phyloP scores from a whole-genome alignment of 1,140 invertebrate species.

The Drosophila athabasca region DNA sequence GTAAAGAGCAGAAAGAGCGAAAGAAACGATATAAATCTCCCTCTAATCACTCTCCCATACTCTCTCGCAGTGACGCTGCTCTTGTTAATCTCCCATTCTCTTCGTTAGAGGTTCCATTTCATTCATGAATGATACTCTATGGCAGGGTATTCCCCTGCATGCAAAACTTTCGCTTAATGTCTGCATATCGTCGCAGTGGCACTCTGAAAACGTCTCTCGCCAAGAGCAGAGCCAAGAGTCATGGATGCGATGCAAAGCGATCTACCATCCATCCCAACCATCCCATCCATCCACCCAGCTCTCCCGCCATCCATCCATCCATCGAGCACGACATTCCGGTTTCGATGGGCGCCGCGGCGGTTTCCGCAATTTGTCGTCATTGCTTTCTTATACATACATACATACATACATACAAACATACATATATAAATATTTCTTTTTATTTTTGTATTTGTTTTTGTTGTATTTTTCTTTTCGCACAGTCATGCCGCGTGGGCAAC shows the following conservation, averaged over 20 bases:
- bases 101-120: too few relatives aligned
- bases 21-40: too few relatives aligned
- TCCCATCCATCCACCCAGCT: too few relatives aligned
- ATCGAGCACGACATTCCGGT: constrained; percentile 24
- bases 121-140: constrained; percentile 3
- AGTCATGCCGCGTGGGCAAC: constrained; percentile 63
- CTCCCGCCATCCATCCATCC: too few relatives aligned
- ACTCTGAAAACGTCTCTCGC: too few relatives aligned
- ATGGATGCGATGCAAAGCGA: background rate
- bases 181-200: constrained; percentile 18
- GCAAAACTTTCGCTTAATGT: constrained; percentile 41
- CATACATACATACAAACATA: too few relatives aligned
- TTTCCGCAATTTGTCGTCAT: constrained; percentile 33
- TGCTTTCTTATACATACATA: constrained; percentile 7
- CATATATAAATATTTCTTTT: background rate
- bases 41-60: too few relatives aligned
- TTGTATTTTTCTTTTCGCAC: constrained; percentile 39
- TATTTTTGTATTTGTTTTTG: constrained; percentile 3
- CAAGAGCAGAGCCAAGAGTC: too few relatives aligned
- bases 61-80: too few relatives aligned
- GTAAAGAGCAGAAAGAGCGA: too few relatives aligned
- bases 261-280: background rate
- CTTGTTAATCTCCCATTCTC: too few relatives aligned
- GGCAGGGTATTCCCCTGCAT: background rate
- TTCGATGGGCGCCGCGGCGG: constrained; percentile 7